These are phyloP conservation scores for Trissolcus japonicus DNA, from an alignment of 2,888 invertebrate species.

Conservation along the genomic window DNA sequence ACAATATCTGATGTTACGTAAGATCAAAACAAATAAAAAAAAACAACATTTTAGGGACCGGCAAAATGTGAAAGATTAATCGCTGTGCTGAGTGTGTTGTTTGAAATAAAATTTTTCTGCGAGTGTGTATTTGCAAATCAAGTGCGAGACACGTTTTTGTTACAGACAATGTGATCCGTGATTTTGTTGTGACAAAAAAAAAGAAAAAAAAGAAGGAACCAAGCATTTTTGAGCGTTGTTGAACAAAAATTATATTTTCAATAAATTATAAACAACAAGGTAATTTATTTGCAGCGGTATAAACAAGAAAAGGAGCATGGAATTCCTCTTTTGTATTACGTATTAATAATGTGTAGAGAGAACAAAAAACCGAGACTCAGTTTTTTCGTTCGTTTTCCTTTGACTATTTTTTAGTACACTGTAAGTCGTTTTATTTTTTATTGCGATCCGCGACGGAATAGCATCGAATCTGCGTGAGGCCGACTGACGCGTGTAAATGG, in stretches of 20 bases:
- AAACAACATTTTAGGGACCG: slow-evolving; percentile 5
- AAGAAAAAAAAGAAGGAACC: background rate
- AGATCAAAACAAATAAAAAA: slow-evolving; percentile 35
- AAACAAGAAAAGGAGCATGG: slow-evolving; percentile 51
- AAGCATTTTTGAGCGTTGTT: slow-evolving; percentile 11
- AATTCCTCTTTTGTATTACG: slow-evolving; percentile 62
- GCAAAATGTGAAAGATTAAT: slow-evolving; percentile 11
- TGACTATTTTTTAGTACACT: slow-evolving; percentile 6
- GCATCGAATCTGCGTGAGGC: slow-evolving; percentile 25
- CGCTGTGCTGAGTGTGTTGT: slow-evolving; percentile 43
- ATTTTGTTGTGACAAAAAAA: slow-evolving; percentile 2
- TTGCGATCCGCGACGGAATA: slow-evolving; percentile 35
- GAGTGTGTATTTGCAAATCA: slow-evolving; percentile 14
- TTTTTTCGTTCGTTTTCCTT: slow-evolving; percentile 37
- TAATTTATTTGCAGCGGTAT: slow-evolving; percentile 52
- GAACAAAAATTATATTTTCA: slow-evolving; percentile 58
- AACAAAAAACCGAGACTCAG: slow-evolving; percentile 37
- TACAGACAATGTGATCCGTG: slow-evolving; percentile 24
- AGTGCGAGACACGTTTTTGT: slow-evolving; percentile 19
- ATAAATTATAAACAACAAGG: slow-evolving; percentile 39
- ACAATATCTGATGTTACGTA: slow-evolving; percentile 69
- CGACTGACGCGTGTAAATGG: background rate
- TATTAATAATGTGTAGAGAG: slow-evolving; percentile 49
- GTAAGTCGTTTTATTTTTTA: slow-evolving; percentile 34
- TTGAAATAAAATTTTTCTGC: slow-evolving; percentile 22